These are phyloP conservation scores for Pammene fasciana DNA, from an alignment of 2,888 invertebrate genomes.

Conservation along the genomic window DNA sequence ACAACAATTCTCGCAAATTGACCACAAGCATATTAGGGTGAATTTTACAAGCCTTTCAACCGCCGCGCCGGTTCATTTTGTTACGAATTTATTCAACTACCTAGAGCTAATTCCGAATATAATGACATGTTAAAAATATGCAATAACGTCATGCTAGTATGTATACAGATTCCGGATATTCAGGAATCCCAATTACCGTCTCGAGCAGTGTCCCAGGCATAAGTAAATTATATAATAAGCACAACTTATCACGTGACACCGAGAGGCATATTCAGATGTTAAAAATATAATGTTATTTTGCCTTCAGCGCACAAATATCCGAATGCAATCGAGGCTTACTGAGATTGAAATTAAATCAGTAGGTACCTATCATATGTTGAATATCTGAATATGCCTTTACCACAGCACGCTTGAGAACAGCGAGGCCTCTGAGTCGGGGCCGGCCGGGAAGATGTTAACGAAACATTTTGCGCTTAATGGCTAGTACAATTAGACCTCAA, in stretches of 20 bases:
- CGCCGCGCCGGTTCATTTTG: too few relatives aligned
- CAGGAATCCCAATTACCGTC: conserved; percentile 43
- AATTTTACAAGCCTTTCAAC: too few relatives aligned
- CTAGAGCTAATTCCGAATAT: background rate
- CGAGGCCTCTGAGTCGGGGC: background rate
- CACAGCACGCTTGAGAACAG: background rate
- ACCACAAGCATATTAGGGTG: too few relatives aligned
- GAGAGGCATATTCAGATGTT: conserved; percentile 1
- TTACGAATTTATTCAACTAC: too few relatives aligned
- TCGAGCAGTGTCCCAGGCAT: conserved; percentile 46
- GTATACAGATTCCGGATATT: conserved; percentile 31
- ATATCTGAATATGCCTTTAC: background rate
- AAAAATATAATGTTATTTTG: background rate
- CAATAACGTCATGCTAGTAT: conserved; percentile 26
- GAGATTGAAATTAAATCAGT: background rate
- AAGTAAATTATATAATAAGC: conserved; percentile 37
- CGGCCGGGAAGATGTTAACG: background rate
- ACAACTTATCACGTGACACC: conserved; percentile 23
- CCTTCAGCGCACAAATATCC: background rate
- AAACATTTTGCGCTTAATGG: background rate
- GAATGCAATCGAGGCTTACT: background rate
- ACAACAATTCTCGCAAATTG: too few relatives aligned
- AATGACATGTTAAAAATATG: conserved; percentile 17
- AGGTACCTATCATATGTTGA: background rate
- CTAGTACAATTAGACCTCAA: conserved; percentile 1